Evolutionary conservation across 2,113 vertebrate species (phyloP).

Genomic region (Lanius ludovicianus): DNA sequence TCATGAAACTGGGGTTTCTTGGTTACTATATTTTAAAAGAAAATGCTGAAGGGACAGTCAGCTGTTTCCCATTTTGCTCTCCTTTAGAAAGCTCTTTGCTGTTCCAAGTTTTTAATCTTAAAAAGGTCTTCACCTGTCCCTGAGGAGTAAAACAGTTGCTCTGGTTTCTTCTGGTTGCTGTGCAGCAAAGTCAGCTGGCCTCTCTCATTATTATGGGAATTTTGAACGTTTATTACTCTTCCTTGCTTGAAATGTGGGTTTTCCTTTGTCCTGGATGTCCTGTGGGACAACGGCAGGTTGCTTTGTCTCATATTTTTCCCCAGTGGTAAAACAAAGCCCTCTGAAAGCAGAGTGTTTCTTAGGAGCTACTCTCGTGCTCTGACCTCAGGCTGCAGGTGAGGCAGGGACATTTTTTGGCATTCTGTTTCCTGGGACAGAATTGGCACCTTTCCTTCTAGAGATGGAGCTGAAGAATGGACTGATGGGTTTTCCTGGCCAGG

Average conservation of each 20-base stretch:
- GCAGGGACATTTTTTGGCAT: not conserved
- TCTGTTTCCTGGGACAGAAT: not conserved
- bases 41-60: not conserved
- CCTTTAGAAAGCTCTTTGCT: not conserved
- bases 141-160: not conserved
- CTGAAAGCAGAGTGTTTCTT: not conserved
- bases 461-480: not conserved
- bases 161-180: not conserved
- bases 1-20: not conserved
- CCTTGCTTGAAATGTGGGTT: not conserved
- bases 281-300: not conserved
- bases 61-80: not conserved
- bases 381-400: not conserved
- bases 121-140: not conserved
- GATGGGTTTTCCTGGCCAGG: not conserved
- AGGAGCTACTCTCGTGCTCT: not conserved
- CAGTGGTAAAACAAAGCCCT: not conserved
- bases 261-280: not conserved
- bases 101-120: not conserved
- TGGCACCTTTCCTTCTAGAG: not conserved
- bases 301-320: rapidly evolving
- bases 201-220: not conserved
- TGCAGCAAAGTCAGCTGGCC: not conserved
- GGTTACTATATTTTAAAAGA: not conserved
- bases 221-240: not conserved